Evolutionary conservation across 2,888 invertebrate species (phyloP), one percentile per base, ranked within the genome.

Genomic region (Lithophane socia): DNA sequence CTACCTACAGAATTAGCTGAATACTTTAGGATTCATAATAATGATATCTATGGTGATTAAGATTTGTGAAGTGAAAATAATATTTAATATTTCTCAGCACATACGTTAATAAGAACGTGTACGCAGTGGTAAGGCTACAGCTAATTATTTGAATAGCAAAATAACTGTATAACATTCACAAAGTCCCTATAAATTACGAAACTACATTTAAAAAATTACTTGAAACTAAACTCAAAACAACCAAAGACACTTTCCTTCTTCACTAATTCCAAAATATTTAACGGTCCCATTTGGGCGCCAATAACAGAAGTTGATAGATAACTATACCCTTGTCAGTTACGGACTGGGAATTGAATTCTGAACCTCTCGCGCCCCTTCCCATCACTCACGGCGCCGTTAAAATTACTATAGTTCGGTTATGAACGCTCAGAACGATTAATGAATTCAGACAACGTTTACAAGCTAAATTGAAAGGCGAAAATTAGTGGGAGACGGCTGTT

Each of bases 291-390:
- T 84, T 84, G 80, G 73, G 77, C 78, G 77, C 89, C 88, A 86
- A 89, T 87, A 89, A 81, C 67, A 61, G 77, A 80, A 78, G 79
- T 78, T 89, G 85, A 89, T 86, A 89, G 86, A 88, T 89, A 89
- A 79, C 80, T 16, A 49, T 44, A 89, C 89, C 89, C 89, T 90
- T 76, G 90, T 89, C 89, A 89, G 86, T 74, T 77, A 75, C 79
- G 88, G 77, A 78, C 75, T 73, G 78, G 76, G 87, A 87, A 87
- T 87, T 87, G 87, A 87, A 87, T 87, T 87, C 82, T 88, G 87
- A 71, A 88, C 88, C 85, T 79, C 85, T 74, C 54, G 69, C 77
- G 68, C 88, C 87, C 87, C 77, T 75, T 75, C 47, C 82, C 87
- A 87, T 88, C 87, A 87, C 77, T 87, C 87, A 87, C 81, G 73